Evolutionary conservation across 2,797 vertebrate species (phyloP).

Genomic region (Pangasius sanitwongsei): DNA sequence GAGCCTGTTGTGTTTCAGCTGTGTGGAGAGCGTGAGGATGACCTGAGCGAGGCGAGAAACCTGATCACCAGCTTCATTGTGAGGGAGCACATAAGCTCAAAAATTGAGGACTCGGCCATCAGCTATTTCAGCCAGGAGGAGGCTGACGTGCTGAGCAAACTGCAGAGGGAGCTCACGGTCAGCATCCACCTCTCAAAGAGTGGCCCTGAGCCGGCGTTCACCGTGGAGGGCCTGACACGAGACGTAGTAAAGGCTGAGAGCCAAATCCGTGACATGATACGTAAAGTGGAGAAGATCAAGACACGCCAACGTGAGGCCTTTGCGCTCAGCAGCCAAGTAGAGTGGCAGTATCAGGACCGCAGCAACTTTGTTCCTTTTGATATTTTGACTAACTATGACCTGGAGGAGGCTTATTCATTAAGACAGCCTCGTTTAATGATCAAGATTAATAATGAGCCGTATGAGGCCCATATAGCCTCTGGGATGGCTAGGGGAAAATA

Average conservation of each 20-base stretch:
- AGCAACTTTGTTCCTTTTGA: constrained; percentile 65
- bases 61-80: constrained; percentile 71
- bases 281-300: constrained; percentile 66
- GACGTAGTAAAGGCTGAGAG: constrained; percentile 73
- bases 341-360: constrained; percentile 74
- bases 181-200: constrained; percentile 66
- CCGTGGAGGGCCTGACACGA: constrained; percentile 76
- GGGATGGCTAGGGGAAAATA: background rate
- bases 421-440: constrained; percentile 50
- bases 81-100: constrained; percentile 69
- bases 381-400: constrained; percentile 70
- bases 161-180: constrained; percentile 77
- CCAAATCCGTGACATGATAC: constrained; percentile 74
- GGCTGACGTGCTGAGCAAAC: constrained; percentile 62
- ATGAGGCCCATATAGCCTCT: constrained; percentile 46
- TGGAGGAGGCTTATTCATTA: constrained; percentile 76
- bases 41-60: constrained; percentile 60
- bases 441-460: constrained; percentile 64
- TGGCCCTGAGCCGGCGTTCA: constrained; percentile 65
- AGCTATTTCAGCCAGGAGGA: constrained; percentile 70
- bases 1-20: constrained; percentile 76
- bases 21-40: constrained; percentile 73
- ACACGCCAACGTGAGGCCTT: constrained; percentile 68
- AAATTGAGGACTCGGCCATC: constrained; percentile 72
- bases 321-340: constrained; percentile 63